Base-by-base conservation (phyloP, 2,113 vertebrate species). In the Dipodomys merriami region DNA sequence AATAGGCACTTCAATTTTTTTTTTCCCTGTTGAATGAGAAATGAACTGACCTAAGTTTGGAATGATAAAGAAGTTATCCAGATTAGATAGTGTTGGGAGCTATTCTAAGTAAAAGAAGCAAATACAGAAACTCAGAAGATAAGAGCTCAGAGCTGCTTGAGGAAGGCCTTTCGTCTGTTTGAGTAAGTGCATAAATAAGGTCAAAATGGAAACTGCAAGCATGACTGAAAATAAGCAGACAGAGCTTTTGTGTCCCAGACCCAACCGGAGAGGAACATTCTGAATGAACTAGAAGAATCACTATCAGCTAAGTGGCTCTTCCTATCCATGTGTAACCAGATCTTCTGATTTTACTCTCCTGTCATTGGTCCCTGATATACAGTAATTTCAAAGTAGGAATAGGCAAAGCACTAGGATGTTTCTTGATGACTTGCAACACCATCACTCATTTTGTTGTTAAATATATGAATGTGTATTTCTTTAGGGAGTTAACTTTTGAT, bases 21-120 rank as follows among this genome's bases (percentile, higher is more conserved):
- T 39, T 60, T 10, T 39, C 62, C 25, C 86, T 67, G 27, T 53
- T 74, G 65, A 83, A 67, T 90, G 7, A 86, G 76, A 27, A 64
- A 64, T 64, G 5, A 64, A 64, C 23, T 64, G 62, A 33, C 65
- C 33, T 67, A 19, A 16, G 4, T 86, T 90, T 92, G 74, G 46
- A 86, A 92, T 60, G 29, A 83, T 94, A 72, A 94, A 85, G 60
- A 71, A 67, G 1, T 85, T 67, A 82, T 65, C 27, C 27, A 72
- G 60, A 23, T 27, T 57, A 57, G 53, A 57, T 57, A 57, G 12
- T 13, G 3, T 73, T 80, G 2, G 4, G 5, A 20, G 8, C 25
- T 60, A 30, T 62, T 72, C 25, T 20, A 86, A 83, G 77, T 20
- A 65, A 83, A 64, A 30, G 29, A 30, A 68, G 12, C 44, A 49